Evolutionary conservation across 2,797 vertebrate genomes (phyloP).

Genomic region (Sebastes nivosus): DNA sequence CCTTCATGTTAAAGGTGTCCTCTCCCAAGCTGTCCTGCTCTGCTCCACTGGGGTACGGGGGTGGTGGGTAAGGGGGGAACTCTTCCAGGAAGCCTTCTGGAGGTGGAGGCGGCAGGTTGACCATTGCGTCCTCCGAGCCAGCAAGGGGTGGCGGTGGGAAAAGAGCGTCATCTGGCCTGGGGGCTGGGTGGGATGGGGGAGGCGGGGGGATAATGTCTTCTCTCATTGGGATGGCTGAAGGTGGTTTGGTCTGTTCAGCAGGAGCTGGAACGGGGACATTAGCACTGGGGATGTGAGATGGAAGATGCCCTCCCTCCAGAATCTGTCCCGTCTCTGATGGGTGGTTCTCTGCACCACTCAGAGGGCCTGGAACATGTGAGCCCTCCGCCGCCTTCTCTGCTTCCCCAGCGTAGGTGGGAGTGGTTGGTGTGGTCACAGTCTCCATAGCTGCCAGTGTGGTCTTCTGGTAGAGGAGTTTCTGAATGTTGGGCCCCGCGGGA

Average conservation of each 20-base stretch:
- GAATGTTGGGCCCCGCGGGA: constrained; percentile 95
- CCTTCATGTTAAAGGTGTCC: constrained; percentile 89
- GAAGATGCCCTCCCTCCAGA: constrained; percentile 39
- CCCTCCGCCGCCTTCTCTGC: constrained; percentile 67
- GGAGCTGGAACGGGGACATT: constrained; percentile 13
- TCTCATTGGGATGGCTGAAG: constrained; percentile 22
- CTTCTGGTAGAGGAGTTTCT: constrained; percentile 98
- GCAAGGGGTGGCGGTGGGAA: constrained; percentile 75
- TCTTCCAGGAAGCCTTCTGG: constrained; percentile 91
- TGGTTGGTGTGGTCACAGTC: constrained; percentile 78
- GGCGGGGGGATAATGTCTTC: constrained; percentile 79
- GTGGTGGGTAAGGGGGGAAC: constrained; percentile 94
- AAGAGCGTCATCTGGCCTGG: constrained; percentile 73
- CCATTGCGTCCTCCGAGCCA: constrained; percentile 62
- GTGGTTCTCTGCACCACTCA: constrained; percentile 36
- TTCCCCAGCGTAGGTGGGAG: constrained; percentile 61
- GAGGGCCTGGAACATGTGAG: constrained; percentile 9
- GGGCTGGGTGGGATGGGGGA: constrained; percentile 81
- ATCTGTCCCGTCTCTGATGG: constrained; percentile 38
- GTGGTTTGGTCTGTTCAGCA: constrained; percentile 41
- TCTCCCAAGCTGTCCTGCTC: constrained; percentile 90
- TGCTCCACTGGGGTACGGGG: constrained; percentile 91
- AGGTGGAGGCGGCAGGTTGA: constrained; percentile 68
- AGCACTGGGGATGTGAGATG: constrained; percentile 56
- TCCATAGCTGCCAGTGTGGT: constrained; percentile 97